Evolutionary conservation across 2,888 invertebrate species (phyloP).

Genomic region (Leptogaster cylindrica): DNA sequence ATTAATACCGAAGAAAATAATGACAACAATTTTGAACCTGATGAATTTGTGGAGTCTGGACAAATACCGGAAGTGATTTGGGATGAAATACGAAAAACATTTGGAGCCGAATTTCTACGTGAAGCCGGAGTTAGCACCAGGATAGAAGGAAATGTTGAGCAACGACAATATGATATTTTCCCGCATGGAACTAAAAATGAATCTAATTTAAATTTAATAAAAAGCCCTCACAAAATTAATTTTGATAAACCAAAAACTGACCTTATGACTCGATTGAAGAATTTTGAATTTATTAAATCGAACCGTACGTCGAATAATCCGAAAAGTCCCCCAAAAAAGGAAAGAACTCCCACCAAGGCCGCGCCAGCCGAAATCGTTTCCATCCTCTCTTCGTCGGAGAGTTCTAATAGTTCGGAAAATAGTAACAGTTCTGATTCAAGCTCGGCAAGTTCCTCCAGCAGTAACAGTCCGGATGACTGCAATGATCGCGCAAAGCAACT

Average conservation of each 20-base stretch:
- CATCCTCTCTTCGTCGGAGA: constrained; percentile 1
- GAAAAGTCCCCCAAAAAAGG: constrained; percentile 4
- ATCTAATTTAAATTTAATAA: background rate
- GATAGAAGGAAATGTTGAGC: background rate
- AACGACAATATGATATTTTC: background rate
- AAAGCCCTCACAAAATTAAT: background rate
- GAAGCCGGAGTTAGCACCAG: constrained; percentile 3
- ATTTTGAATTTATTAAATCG: constrained; percentile 20
- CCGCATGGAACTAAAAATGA: background rate
- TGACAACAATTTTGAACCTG: constrained; percentile 52
- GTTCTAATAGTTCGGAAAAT: constrained; percentile 10
- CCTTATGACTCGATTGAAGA: constrained; percentile 29
- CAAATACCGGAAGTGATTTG: constrained; percentile 56
- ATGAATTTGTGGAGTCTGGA: constrained; percentile 57
- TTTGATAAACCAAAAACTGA: constrained; percentile 22
- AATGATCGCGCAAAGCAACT: constrained; percentile 38
- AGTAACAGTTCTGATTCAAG: constrained; percentile 46
- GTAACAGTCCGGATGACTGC: constrained; percentile 38
- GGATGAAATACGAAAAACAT: constrained; percentile 56
- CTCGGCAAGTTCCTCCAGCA: constrained; percentile 48
- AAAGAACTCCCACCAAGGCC: background rate
- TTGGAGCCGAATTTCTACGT: constrained; percentile 54
- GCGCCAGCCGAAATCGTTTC: background rate
- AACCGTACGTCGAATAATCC: background rate
- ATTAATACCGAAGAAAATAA: constrained; percentile 13